Base-by-base conservation (phyloP, 1,140 invertebrate genomes). In the Hestina assimilis region DNA sequence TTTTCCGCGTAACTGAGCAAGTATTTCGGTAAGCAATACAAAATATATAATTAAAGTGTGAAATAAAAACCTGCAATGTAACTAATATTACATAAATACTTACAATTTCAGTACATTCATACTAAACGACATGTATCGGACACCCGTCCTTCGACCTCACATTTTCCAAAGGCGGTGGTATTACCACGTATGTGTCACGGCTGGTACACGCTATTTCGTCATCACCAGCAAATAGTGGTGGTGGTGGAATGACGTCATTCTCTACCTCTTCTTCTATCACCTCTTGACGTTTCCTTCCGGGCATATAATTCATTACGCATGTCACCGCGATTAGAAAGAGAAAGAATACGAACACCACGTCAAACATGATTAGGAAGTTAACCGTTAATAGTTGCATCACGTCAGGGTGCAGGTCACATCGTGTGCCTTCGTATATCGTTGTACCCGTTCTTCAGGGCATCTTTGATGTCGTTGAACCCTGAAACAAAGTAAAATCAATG, bases 321-420 rank as follows among this genome's bases (percentile, higher is more conserved):
- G 94, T 94, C 53, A 95, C 93, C 33, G 93, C 94, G 66, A 95
- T 92, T 69, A 95, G 92, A 85, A 95, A 95, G 69, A 95, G 90
- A 87, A 95, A 95, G 88, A 95, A 95, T 87, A 95, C 90, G 90
- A 95, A 95, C 79, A 95, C 94, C 78, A 95, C 91, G 89, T 95
- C 93, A 91, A 95, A 95, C 93, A 95, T 95, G 89, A 95, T 92
- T 78, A 95, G 91, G 68, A 94, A 95, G 89, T 95, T 95, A 87
- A 95, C 91, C 90, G 93, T 94, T 92, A 95, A 90, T 75, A 95
- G 90, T 91, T 92, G 93, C 94, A 95, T 95, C 84, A 87, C 87
- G 86, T 62, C 47, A 54, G 47, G 51, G 59, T 45, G 60, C 43
- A 26, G 66, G 64, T 83, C 72, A 79, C 76, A 85, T 84, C 70